Percentiles rank a stretch among this genome's conserved stretches.
Conservation (phyloP, 2,888 invertebrate species). For the Rutpela maculata region DNA sequence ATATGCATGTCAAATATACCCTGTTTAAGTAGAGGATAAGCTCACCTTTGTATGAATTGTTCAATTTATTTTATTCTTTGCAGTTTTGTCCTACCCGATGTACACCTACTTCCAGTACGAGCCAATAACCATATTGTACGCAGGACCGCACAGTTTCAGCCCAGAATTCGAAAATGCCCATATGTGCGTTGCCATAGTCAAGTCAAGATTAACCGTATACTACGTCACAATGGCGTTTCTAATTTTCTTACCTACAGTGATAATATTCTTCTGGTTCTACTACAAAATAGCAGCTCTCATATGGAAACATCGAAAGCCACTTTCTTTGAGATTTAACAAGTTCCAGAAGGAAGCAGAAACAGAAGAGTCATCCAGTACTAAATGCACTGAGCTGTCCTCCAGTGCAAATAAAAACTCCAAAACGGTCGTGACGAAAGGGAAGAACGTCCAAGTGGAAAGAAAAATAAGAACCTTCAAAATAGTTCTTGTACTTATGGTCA, state of each 20-base stretch:
- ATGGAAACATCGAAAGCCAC: constrained; percentile 73
- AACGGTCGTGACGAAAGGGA: constrained; percentile 57
- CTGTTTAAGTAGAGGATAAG: too few species aligned
- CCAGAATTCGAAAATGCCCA: constrained; percentile 60
- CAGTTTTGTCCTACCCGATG: constrained; percentile 73
- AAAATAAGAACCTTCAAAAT: constrained; percentile 78
- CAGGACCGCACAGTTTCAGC: constrained; percentile 36
- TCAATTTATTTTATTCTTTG: constrained; percentile 50
- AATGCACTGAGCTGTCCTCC: constrained; percentile 54
- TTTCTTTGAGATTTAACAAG: constrained; percentile 53
- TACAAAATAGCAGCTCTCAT: constrained; percentile 75
- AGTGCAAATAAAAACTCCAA: constrained; percentile 45
- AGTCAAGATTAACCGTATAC: constrained; percentile 62
- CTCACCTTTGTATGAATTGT: too few species aligned
- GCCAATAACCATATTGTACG: constrained; percentile 63
- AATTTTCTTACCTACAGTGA: constrained; percentile 74
- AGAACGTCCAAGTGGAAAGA: constrained; percentile 66
- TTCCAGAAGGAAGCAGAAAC: constrained; percentile 53
- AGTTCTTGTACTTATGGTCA: constrained; percentile 76
- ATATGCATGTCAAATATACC: too few species aligned
- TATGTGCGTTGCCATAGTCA: constrained; percentile 63
- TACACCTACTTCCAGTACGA: constrained; percentile 68
- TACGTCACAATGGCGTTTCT: constrained; percentile 66
- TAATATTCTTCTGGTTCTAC: constrained; percentile 75
- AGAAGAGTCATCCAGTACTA: constrained; percentile 62